These are phyloP conservation scores for Tupaia chinensis DNA, from an alignment of 2,113 vertebrate species.

Conservation along the genomic window DNA sequence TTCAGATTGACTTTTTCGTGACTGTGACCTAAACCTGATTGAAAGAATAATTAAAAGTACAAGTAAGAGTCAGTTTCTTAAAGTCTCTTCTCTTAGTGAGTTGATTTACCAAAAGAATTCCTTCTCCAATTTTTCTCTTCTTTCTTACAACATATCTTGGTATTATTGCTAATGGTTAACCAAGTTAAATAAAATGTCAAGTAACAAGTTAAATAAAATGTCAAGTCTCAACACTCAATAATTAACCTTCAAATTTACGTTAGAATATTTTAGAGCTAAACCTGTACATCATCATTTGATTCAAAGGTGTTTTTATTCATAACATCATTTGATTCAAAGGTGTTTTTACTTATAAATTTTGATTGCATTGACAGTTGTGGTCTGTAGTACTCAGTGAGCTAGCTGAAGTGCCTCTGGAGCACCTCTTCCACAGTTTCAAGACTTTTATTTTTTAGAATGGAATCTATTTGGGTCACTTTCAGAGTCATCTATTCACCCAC, in stretches of 20 bases:
- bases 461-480: neutral
- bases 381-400: neutral
- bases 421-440: neutral
- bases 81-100: slow-evolving; percentile 24
- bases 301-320: neutral
- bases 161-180: slow-evolving; percentile 28
- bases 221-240: slow-evolving; percentile 3
- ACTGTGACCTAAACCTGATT: slow-evolving; percentile 84
- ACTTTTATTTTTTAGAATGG: slow-evolving; percentile 18
- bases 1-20: slow-evolving; percentile 69
- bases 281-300: neutral
- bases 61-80: slow-evolving; percentile 47
- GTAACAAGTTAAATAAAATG: too few relatives aligned
- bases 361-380: neutral
- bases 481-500: neutral
- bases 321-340: neutral
- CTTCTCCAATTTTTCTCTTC: slow-evolving; percentile 36
- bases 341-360: neutral
- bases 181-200: neutral
- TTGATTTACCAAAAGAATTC: slow-evolving; percentile 8
- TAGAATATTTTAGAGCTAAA: neutral
- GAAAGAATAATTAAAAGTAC: slow-evolving; percentile 67
- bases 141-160: slow-evolving; percentile 42
- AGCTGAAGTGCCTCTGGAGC: neutral
- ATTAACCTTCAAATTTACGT: slow-evolving; percentile 1